These are phyloP conservation scores for Spondyliosoma cantharus DNA, from an alignment of 2,797 vertebrate species.

Conservation along the genomic window DNA sequence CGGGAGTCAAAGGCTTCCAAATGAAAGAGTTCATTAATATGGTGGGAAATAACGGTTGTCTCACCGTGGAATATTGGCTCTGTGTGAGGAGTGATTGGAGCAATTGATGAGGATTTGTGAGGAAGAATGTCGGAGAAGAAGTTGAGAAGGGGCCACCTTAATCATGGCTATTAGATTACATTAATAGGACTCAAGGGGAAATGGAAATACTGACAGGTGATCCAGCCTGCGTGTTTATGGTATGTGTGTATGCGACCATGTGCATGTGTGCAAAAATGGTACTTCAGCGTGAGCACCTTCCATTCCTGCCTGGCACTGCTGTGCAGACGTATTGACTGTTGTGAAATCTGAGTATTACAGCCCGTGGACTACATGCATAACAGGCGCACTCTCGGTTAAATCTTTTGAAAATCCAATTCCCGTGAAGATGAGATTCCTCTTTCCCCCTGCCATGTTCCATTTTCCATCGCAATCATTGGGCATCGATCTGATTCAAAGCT, in stretches of 20 bases:
- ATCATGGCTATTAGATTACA: conserved; percentile 74
- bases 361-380: conserved; percentile 63
- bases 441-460: conserved; percentile 66
- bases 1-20: conserved; percentile 75
- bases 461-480: conserved; percentile 71
- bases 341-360: conserved; percentile 56
- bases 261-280: conserved; percentile 32
- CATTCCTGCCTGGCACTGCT: not conserved
- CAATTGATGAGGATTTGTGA: conserved; percentile 79
- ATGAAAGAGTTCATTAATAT: conserved; percentile 81
- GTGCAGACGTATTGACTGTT: conserved; percentile 63
- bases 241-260: not conserved
- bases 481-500: conserved; percentile 80
- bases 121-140: conserved; percentile 48
- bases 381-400: conserved; percentile 69
- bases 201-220: conserved; percentile 51
- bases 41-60: conserved; percentile 74
- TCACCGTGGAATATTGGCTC: conserved; percentile 68
- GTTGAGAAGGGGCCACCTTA: conserved; percentile 51
- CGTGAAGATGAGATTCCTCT: conserved; percentile 75
- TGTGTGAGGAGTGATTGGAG: conserved; percentile 69
- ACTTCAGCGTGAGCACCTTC: conserved; percentile 22
- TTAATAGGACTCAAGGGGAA: conserved; percentile 65
- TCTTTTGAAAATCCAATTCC: conserved; percentile 82
- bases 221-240: conserved; percentile 34